These are phyloP conservation scores for Heliconius hortense DNA, from an alignment of 2,888 invertebrate species.

Conservation along the genomic window DNA sequence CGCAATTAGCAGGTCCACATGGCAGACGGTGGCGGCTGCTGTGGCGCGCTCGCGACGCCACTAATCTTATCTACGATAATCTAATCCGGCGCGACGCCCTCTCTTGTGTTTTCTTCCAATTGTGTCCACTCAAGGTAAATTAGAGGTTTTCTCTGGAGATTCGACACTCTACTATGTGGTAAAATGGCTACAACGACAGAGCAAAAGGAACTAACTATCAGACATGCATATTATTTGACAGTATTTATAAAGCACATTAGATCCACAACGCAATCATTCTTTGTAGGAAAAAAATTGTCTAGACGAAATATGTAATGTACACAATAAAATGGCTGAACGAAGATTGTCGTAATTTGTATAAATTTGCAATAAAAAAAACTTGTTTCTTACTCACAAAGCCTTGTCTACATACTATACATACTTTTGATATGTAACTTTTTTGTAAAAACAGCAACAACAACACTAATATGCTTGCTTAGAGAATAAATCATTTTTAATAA, in stretches of 20 bases:
- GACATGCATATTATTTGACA: neutral
- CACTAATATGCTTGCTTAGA: neutral
- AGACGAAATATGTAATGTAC: constrained; percentile 16
- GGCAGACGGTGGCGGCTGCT: constrained; percentile 51
- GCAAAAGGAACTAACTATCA: neutral
- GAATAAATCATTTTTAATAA: neutral
- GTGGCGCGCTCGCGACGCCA: constrained; percentile 54
- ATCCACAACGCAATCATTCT: constrained; percentile 48
- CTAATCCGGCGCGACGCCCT: constrained; percentile 76
- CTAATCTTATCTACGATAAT: constrained; percentile 79
- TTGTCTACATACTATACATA: constrained; percentile 7
- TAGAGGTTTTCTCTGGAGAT: constrained; percentile 73
- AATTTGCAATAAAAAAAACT: constrained; percentile 20
- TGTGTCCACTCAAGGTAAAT: constrained; percentile 80
- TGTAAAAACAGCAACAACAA: neutral
- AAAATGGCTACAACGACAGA: neutral
- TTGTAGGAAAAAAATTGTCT: constrained; percentile 33
- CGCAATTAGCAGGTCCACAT: constrained; percentile 68
- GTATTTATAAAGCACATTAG: neutral
- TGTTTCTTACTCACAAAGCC: constrained; percentile 9
- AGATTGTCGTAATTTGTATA: constrained; percentile 19
- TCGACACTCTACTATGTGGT: constrained; percentile 48
- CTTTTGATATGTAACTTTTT: neutral
- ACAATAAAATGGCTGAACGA: constrained; percentile 10
- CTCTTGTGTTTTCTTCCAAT: constrained; percentile 80